Base-by-base conservation (phyloP, 2,888 invertebrate species). In the Steinernema carpocapsae region DNA sequence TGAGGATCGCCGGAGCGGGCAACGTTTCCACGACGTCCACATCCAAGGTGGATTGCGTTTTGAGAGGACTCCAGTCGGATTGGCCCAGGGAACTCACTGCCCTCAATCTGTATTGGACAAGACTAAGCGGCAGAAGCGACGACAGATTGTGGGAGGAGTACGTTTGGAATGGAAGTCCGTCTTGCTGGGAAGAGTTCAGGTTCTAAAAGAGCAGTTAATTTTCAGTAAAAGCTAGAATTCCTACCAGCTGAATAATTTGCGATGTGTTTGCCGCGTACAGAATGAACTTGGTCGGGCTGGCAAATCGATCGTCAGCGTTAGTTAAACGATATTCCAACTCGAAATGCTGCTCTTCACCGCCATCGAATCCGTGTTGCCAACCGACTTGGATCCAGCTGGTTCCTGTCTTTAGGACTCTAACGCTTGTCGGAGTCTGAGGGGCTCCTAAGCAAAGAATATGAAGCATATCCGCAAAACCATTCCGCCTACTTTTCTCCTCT, bases 331-430 rank as follows among this genome's bases (percentile, higher is more conserved):
- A 79, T 56, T 85, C 83, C 14, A 85, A 26, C 29, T 82, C 76
- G 73, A 83, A 85, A 1, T 77, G 72, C 72, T 87, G 87, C 7
- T 74, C 72, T 29, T 76, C 80, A 4, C 87, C 87, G 10, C 87
- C 87, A 72, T 87, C 83, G 71, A 87, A 87, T 10, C 85, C 85
- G 14, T 84, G 83, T 19, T 78, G 77, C 87, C 87, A 87, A 12
- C 82, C 84, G 3, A 87, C 46, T 1, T 76, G 42, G 7, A 87
- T 51, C 48, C 82, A 86, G 14, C 72, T 78, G 1, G 83, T 73
- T 0, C 79, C 76, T 2, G 80, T 73, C 7, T 79, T 74, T 0
- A 84, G 6, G 12, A 82, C 76, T 32, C 79, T 78, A 1, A 85
- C 71, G 26, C 76, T 72, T 6, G 72, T 64, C 1, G 87, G 85